These are phyloP conservation scores for Drosophila tanythrix DNA, from an alignment of 2,888 invertebrate species.

Conservation along the genomic window DNA sequence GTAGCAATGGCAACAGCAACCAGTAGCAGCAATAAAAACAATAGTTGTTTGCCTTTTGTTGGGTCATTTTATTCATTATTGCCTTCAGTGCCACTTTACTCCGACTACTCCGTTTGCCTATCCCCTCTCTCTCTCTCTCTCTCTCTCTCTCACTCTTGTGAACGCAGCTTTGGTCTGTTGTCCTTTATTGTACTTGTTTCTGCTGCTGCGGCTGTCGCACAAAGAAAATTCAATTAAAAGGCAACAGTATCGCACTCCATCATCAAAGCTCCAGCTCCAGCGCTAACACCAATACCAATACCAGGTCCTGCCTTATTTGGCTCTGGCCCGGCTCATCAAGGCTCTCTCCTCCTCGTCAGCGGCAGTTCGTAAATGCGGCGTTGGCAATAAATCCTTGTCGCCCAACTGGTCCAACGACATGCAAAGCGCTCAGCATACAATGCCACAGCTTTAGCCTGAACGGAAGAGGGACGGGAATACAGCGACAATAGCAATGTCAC, in stretches of 20 bases:
- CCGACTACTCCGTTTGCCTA: conserved; percentile 1
- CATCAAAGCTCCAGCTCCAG: conserved; percentile 67
- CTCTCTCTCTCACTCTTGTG: conserved; percentile 17
- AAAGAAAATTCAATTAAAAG: conserved; percentile 84
- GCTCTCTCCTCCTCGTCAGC: conserved; percentile 43
- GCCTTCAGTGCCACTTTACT: conserved; percentile 72
- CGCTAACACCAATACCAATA: conserved; percentile 4
- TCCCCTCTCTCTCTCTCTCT: neutral
- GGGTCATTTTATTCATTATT: conserved; percentile 76
- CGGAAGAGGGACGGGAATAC: neutral
- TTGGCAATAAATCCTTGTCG: conserved; percentile 81
- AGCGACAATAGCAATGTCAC: conserved; percentile 41
- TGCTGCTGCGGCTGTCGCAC: conserved; percentile 51
- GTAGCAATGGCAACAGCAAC: conserved; percentile 28
- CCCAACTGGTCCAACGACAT: conserved; percentile 64
- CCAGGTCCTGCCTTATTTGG: conserved; percentile 14
- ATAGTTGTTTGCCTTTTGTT: conserved; percentile 74
- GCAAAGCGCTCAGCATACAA: conserved; percentile 49
- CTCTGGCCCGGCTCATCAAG: conserved; percentile 58
- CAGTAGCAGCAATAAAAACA: conserved; percentile 68
- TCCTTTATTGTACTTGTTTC: conserved; percentile 65
- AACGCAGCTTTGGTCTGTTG: conserved; percentile 34
- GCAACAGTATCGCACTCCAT: conserved; percentile 83
- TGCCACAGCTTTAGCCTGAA: conserved; percentile 1
- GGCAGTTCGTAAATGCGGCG: conserved; percentile 34